phyloP scores from a whole-genome alignment of 2,113 vertebrate species.

The Protobothrops flavoviridis region DNA sequence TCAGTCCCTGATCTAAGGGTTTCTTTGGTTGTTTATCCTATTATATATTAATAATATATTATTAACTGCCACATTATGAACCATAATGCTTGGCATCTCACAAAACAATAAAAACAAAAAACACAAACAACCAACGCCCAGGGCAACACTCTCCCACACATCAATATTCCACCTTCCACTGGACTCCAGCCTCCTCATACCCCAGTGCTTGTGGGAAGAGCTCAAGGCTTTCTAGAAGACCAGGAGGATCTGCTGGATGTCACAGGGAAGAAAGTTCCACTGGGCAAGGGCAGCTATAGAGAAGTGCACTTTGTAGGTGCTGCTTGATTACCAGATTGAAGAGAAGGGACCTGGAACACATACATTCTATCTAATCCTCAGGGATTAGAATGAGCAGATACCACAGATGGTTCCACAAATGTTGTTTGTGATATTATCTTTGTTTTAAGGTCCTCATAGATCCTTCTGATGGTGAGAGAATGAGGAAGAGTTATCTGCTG shows the following conservation, averaged over 20 bases:
- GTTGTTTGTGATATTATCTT: neutral
- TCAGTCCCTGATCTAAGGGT: neutral
- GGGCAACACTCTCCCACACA: neutral
- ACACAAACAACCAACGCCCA: neutral
- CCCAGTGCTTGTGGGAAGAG: neutral
- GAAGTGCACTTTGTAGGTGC: neutral
- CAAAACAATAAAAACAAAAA: neutral
- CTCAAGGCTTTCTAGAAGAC: neutral
- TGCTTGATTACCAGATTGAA: neutral
- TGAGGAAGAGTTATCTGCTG: neutral
- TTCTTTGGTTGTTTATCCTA: neutral
- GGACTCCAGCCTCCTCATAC: neutral
- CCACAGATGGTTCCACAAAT: neutral
- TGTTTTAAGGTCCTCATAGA: neutral
- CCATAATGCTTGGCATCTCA: neutral
- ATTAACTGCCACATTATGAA: neutral
- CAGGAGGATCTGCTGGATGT: neutral
- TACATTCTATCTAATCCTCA: neutral
- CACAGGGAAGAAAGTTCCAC: neutral
- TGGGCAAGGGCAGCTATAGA: neutral
- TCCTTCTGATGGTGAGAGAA: neutral
- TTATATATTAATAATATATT: neutral
- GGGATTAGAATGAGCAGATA: neutral
- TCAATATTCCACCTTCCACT: neutral
- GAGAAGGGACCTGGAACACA: neutral